Percentiles rank a stretch among this genome's conserved stretches.
Conservation (phyloP, 2,113 vertebrate species). For the Trematomus loennbergii region DNA sequence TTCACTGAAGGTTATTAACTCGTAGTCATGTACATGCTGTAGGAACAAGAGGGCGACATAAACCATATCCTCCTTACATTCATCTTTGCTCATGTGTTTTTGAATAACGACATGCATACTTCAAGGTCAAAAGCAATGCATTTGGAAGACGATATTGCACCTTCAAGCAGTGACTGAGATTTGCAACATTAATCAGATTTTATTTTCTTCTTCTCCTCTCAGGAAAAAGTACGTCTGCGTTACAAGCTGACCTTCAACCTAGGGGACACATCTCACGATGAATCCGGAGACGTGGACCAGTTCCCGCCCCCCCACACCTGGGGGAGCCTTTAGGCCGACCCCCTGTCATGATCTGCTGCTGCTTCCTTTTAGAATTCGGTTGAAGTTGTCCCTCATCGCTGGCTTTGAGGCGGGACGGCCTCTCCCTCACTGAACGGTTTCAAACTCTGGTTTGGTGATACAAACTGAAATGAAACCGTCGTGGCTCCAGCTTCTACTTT, state of each 20-base stretch:
- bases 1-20: not conserved
- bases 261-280: conserved; percentile 90
- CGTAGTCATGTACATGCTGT: not conserved
- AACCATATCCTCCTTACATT: not conserved
- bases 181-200: not conserved
- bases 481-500: conserved; percentile 57
- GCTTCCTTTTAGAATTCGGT: conserved; percentile 62
- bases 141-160: not conserved
- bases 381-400: conserved; percentile 40
- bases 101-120: no score
- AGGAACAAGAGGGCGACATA: not conserved
- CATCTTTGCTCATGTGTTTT: not conserved
- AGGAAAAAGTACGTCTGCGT: conserved; percentile 97
- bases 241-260: conserved; percentile 95
- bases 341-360: conserved; percentile 67
- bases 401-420: conserved; percentile 25
- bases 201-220: conserved; percentile 1
- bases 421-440: conserved; percentile 28
- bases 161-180: not conserved
- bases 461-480: conserved; percentile 40
- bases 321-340: conserved; percentile 89
- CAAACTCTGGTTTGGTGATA: conserved; percentile 23
- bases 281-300: conserved; percentile 95
- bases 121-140: not conserved
- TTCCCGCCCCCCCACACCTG: conserved; percentile 94